Evolutionary conservation across 2,113 vertebrate genomes (phyloP).

Genomic region (Eudyptes chrysolophus): DNA sequence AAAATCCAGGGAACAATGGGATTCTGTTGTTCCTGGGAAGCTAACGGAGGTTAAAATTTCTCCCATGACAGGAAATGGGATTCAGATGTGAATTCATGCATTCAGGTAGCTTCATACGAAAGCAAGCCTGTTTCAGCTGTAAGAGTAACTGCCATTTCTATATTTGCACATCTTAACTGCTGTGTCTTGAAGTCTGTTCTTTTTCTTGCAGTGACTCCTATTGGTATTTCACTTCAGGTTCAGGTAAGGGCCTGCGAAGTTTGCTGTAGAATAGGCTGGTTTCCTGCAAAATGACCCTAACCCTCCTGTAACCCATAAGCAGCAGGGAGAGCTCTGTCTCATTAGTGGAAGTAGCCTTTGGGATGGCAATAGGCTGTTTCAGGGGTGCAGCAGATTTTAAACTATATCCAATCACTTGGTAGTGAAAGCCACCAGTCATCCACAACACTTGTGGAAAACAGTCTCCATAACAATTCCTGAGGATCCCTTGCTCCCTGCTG

Average conservation of each 20-base stretch:
- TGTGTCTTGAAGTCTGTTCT: not conserved
- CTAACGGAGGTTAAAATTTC: not conserved
- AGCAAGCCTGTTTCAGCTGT: not conserved
- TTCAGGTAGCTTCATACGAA: not conserved
- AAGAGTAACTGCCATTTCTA: not conserved
- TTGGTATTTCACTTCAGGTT: not conserved
- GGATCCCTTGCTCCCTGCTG: not conserved
- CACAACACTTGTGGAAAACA: not conserved
- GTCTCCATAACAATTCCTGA: not conserved
- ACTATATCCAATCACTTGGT: not conserved
- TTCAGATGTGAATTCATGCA: not conserved
- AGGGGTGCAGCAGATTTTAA: not conserved
- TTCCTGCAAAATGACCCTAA: not conserved
- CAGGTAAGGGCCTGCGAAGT: not conserved
- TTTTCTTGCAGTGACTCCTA: not conserved
- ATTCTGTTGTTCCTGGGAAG: not conserved
- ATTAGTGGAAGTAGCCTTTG: not conserved
- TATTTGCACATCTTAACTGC: not conserved
- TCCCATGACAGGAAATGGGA: not conserved
- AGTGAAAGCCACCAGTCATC: not conserved
- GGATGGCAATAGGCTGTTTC: not conserved
- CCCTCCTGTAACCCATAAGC: rapidly evolving
- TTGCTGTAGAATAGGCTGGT: not conserved
- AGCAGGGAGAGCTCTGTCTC: not conserved
- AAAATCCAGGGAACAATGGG: not conserved